Percentiles rank a stretch among this genome's conserved stretches.
phyloP scores from a whole-genome alignment of 2,888 invertebrate genomes.

The Leptinotarsa rubiginosa region DNA sequence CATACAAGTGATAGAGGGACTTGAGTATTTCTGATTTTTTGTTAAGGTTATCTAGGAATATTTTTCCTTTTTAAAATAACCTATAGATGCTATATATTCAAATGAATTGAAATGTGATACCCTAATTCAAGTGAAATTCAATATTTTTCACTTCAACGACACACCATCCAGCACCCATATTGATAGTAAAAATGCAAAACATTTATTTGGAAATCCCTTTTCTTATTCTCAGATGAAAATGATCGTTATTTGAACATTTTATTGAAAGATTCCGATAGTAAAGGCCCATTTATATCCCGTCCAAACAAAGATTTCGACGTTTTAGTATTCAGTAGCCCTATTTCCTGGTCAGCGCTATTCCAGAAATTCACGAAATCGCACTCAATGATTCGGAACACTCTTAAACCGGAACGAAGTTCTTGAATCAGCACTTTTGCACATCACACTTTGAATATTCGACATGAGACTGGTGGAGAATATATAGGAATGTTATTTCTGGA shows the following conservation, averaged over 20 bases:
- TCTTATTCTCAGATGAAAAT: background rate
- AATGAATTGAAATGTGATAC: too few relatives aligned
- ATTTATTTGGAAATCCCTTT: constrained; percentile 9
- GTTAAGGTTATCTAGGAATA: too few relatives aligned
- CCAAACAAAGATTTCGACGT: constrained; percentile 19
- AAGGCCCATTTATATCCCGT: constrained; percentile 35
- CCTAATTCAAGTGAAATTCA: too few relatives aligned
- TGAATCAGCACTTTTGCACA: constrained; percentile 37
- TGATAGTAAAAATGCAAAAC: background rate
- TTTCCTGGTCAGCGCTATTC: constrained; percentile 42
- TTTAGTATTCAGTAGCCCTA: constrained; percentile 41
- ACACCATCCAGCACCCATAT: background rate
- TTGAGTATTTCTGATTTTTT: too few relatives aligned
- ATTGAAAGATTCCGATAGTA: constrained; percentile 24
- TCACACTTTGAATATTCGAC: constrained; percentile 5
- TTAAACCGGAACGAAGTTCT: constrained; percentile 34
- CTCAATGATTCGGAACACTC: constrained; percentile 43
- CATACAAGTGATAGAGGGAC: too few relatives aligned
- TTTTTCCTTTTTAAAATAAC: too few relatives aligned
- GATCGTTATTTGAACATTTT: constrained; percentile 20
- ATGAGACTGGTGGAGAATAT: background rate
- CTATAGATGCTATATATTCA: too few relatives aligned
- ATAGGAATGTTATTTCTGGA: background rate
- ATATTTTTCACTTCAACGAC: too few relatives aligned
- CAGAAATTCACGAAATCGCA: constrained; percentile 37